These are phyloP conservation scores for Dicranocentrus wangi DNA, from an alignment of 2,888 invertebrate species.

Conservation along the genomic window DNA sequence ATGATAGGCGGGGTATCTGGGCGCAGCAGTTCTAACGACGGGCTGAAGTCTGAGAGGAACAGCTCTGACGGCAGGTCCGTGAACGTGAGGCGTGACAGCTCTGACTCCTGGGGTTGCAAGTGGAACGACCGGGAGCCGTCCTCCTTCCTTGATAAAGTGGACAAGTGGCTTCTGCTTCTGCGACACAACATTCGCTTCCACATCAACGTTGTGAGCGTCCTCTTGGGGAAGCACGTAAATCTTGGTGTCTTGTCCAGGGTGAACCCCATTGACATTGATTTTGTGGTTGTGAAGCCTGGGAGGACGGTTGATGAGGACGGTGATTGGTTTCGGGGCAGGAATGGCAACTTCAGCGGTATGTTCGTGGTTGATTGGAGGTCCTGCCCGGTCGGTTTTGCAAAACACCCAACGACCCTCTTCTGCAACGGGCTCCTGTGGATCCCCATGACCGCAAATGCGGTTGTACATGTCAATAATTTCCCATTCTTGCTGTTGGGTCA, in stretches of 20 bases:
- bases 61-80: too few relatives aligned
- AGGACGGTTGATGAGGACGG: constrained; percentile 1
- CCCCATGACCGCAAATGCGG: neutral
- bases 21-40: too few relatives aligned
- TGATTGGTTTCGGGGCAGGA: neutral
- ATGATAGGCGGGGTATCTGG: too few relatives aligned
- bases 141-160: neutral
- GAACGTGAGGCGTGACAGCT: too few relatives aligned
- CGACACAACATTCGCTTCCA: neutral
- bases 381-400: constrained; percentile 2
- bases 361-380: neutral
- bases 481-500: neutral
- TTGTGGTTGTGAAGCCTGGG: neutral
- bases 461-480: neutral
- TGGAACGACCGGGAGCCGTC: too few relatives aligned
- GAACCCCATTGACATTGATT: neutral
- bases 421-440: neutral
- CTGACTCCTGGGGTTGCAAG: too few relatives aligned
- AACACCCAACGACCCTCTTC: neutral
- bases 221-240: neutral
- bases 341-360: neutral
- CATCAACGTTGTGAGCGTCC: neutral
- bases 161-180: neutral
- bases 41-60: too few relatives aligned
- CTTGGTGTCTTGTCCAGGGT: neutral